phyloP scores from a whole-genome alignment of 2,797 vertebrate species.

The Cottoperca gobio region DNA sequence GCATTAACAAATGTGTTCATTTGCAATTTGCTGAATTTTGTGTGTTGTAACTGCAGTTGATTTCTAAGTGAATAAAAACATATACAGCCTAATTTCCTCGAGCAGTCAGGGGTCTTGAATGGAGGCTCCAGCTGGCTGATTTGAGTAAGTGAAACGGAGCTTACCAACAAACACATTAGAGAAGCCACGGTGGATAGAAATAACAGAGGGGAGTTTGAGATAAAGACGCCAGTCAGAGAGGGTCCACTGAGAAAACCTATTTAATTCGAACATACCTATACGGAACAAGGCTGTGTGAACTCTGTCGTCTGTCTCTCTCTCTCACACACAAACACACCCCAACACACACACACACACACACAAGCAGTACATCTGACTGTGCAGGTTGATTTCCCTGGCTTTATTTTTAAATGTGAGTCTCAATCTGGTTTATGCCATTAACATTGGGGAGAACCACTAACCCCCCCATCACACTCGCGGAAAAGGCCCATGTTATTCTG shows the following conservation, averaged over 20 bases:
- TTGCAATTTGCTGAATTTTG: background rate
- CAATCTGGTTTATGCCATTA: conserved; percentile 79
- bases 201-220: conserved; percentile 53
- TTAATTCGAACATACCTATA: conserved; percentile 49
- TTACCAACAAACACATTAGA: conserved; percentile 59
- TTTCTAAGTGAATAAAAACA: conserved; percentile 32
- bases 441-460: conserved; percentile 64
- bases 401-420: conserved; percentile 72
- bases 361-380: conserved; percentile 51
- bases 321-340: conserved; percentile 33
- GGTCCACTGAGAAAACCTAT: conserved; percentile 47
- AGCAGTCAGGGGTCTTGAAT: conserved; percentile 49
- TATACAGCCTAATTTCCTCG: conserved; percentile 55
- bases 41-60: conserved; percentile 17
- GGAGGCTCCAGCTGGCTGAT: conserved; percentile 61
- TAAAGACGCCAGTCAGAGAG: conserved; percentile 46
- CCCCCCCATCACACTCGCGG: conserved; percentile 45
- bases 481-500: conserved; percentile 59
- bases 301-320: background rate
- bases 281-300: conserved; percentile 17
- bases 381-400: conserved; percentile 74
- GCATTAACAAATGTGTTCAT: conserved; percentile 8
- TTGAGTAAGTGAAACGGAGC: conserved; percentile 68
- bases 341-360: conserved; percentile 27
- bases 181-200: conserved; percentile 28